Evolutionary conservation across 2,888 invertebrate genomes (phyloP).

Genomic region (Diarsia rubi): DNA sequence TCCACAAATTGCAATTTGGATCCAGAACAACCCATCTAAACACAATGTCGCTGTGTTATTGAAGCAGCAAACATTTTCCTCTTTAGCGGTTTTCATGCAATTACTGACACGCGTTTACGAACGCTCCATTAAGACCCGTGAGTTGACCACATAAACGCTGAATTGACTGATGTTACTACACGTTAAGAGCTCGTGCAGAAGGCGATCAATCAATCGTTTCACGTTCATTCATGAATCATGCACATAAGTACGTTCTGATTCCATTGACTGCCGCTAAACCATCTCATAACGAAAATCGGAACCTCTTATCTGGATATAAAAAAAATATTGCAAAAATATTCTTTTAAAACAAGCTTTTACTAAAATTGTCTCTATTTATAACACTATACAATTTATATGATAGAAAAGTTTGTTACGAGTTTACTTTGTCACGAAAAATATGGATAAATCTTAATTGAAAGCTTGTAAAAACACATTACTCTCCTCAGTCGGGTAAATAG

Average conservation of each 20-base stretch:
- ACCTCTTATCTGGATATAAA: background rate
- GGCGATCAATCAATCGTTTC: constrained; percentile 26
- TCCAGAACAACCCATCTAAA: background rate
- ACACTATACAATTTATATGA: background rate
- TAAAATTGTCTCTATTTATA: background rate
- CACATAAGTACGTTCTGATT: constrained; percentile 1
- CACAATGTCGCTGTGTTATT: constrained; percentile 12
- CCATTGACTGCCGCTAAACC: constrained; percentile 9
- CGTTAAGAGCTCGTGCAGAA: constrained; percentile 22
- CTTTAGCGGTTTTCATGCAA: constrained; percentile 19
- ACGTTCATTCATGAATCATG: constrained; percentile 34
- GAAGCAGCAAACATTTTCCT: background rate
- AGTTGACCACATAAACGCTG: constrained; percentile 41
- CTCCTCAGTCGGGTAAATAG: background rate
- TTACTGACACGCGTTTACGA: constrained; percentile 14
- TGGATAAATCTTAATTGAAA: background rate
- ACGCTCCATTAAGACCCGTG: constrained; percentile 15
- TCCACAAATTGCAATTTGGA: constrained; percentile 1
- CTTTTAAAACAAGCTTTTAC: background rate
- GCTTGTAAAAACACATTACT: background rate
- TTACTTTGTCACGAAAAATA: background rate
- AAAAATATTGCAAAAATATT: background rate
- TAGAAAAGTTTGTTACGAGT: background rate
- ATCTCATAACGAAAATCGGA: background rate
- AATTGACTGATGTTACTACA: constrained; percentile 40